Percentiles rank a stretch among this genome's conserved stretches.
phyloP scores from a whole-genome alignment of 2,888 invertebrate species.

The Pheosia tremula region DNA sequence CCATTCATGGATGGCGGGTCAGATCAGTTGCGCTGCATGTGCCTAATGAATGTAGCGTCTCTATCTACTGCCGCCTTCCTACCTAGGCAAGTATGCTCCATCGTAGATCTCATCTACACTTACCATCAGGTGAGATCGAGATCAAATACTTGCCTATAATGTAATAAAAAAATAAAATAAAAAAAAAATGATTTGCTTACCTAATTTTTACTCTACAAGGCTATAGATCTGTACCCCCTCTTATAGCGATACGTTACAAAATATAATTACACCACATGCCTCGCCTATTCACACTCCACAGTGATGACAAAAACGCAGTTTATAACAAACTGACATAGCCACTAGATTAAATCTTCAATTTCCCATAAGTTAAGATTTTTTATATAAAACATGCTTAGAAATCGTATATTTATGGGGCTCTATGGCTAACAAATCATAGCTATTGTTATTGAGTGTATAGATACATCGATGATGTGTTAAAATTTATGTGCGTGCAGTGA shows the following conservation, averaged over 20 bases:
- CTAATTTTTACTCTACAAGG: too few relatives aligned
- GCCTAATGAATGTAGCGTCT: too few relatives aligned
- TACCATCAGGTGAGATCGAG: too few relatives aligned
- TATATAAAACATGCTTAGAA: conserved; percentile 46
- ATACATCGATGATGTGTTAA: conserved; percentile 62
- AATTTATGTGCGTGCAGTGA: conserved; percentile 59
- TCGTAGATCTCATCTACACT: too few relatives aligned
- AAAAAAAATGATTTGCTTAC: too few relatives aligned
- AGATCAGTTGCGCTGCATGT: too few relatives aligned
- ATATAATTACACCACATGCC: neutral
- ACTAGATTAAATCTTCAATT: conserved; percentile 53
- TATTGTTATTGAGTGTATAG: conserved; percentile 51
- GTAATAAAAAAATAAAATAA: too few relatives aligned
- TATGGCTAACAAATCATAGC: conserved; percentile 73
- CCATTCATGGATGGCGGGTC: too few relatives aligned
- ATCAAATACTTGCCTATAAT: too few relatives aligned
- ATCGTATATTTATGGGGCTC: conserved; percentile 64
- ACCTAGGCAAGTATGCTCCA: too few relatives aligned
- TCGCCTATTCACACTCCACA: conserved; percentile 8
- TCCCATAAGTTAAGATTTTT: conserved; percentile 58
- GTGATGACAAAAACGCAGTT: conserved; percentile 45
- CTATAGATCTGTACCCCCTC: too few relatives aligned
- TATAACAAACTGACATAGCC: conserved; percentile 29
- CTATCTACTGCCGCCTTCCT: too few relatives aligned
- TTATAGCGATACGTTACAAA: neutral